A percentile compares a stretch with the other conserved stretches of the same genome.
Evolutionary conservation across 1,140 invertebrate species (phyloP).

Genomic region (Hypsibius dujardini): DNA sequence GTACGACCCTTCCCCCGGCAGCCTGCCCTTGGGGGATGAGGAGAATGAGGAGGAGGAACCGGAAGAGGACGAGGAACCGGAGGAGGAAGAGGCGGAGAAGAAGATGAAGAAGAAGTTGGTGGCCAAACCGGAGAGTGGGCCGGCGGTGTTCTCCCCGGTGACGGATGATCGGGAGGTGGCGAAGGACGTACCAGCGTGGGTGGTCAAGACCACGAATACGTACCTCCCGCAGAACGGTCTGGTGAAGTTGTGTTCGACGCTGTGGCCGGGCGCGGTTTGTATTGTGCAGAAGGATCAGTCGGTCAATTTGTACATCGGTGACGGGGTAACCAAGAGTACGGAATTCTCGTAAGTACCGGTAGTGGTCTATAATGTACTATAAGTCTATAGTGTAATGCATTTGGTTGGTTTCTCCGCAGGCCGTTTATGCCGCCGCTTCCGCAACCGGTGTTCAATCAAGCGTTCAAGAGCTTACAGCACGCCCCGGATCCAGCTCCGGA

Average conservation of each 20-base stretch:
- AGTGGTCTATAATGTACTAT: background rate
- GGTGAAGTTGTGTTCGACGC: conserved; percentile 13
- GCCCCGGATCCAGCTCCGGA: background rate
- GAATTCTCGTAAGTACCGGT: background rate
- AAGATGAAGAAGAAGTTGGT: background rate
- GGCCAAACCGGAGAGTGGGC: conserved; percentile 5
- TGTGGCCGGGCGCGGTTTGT: conserved; percentile 13
- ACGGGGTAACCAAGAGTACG: background rate
- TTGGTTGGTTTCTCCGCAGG: background rate
- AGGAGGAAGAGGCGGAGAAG: background rate
- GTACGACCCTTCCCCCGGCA: conserved; percentile 4
- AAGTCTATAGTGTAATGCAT: no score
- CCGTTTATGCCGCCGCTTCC: background rate
- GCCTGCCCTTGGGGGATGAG: background rate
- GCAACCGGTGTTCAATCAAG: background rate
- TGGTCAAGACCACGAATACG: background rate
- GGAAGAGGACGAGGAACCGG: background rate
- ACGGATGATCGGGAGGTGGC: background rate
- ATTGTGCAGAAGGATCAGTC: conserved; percentile 2
- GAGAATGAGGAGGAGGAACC: background rate
- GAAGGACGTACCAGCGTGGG: background rate
- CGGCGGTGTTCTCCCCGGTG: conserved; percentile 1
- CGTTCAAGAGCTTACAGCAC: background rate
- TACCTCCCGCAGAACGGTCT: conserved; percentile 5
- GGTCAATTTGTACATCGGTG: background rate